Evolutionary conservation across 2,113 vertebrate genomes (phyloP).

Genomic region (Harpagus bidentatus): DNA sequence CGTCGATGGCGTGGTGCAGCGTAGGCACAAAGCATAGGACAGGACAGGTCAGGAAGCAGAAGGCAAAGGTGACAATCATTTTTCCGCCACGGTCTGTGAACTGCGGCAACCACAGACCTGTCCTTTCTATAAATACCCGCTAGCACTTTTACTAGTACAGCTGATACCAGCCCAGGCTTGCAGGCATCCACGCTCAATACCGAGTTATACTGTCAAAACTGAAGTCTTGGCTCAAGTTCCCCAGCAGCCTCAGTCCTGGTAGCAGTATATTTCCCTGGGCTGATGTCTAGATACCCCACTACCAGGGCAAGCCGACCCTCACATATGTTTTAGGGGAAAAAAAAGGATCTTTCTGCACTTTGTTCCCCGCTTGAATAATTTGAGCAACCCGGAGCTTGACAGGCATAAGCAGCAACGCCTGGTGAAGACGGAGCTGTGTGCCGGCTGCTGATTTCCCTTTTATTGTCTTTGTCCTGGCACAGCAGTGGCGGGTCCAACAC

Average conservation of each 20-base stretch:
- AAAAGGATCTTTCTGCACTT: background rate
- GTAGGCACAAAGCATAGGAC: background rate
- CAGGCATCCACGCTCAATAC: background rate
- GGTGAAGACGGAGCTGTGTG: background rate
- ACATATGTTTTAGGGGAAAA: background rate
- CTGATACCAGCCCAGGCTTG: background rate
- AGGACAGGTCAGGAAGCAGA: background rate
- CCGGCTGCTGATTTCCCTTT: background rate
- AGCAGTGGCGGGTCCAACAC: background rate
- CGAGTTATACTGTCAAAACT: background rate
- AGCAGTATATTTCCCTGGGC: background rate
- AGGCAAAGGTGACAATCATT: background rate
- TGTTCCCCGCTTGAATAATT: background rate
- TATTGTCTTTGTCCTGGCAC: background rate
- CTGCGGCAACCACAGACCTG: background rate
- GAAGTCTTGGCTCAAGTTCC: background rate
- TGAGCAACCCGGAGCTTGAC: background rate
- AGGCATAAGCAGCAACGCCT: background rate
- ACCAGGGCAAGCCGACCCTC: background rate
- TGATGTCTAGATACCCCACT: background rate
- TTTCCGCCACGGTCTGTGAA: background rate
- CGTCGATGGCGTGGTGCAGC: background rate
- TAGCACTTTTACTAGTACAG: background rate
- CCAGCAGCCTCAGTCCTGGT: background rate
- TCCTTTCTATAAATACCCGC: background rate